phyloP scores from a whole-genome alignment of 2,113 vertebrate species.

The Phylloscopus whistleri region DNA sequence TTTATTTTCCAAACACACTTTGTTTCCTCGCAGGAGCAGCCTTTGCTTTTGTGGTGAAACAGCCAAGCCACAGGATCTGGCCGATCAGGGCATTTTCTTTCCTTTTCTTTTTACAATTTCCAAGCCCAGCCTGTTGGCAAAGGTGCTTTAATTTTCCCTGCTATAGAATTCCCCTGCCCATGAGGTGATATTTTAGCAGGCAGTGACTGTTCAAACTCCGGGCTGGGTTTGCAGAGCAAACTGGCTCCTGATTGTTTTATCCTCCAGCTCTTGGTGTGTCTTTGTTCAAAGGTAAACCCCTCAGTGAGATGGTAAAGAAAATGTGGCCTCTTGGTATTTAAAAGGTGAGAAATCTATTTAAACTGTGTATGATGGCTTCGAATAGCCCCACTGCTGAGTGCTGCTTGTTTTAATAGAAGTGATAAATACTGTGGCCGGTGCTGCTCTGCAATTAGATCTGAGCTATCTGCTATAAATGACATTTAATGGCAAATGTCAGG shows the following conservation, averaged over 20 bases:
- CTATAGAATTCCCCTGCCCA: background rate
- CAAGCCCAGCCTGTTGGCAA: background rate
- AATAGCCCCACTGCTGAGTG: background rate
- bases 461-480: conserved; percentile 68
- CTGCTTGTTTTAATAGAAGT: conserved; percentile 66
- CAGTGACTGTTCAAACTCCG: background rate
- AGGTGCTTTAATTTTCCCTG: background rate
- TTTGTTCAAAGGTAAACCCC: conserved; percentile 66
- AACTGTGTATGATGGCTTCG: conserved; percentile 56
- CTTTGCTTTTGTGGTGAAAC: background rate
- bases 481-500: conserved; percentile 74
- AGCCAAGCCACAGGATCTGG: background rate
- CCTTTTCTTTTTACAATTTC: background rate
- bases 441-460: conserved; percentile 72
- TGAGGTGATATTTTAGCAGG: conserved; percentile 36
- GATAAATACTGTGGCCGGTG: conserved; percentile 61
- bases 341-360: conserved; percentile 73
- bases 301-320: conserved; percentile 53
- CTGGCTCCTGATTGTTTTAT: conserved; percentile 50
- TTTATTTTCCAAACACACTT: background rate
- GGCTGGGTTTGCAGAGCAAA: conserved; percentile 46
- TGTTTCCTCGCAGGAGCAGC: background rate
- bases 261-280: conserved; percentile 39
- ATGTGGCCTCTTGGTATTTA: conserved; percentile 68
- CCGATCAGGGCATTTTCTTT: background rate